Evolutionary conservation across 2,888 invertebrate species (phyloP).

Genomic region (Cephonodes hylas): DNA sequence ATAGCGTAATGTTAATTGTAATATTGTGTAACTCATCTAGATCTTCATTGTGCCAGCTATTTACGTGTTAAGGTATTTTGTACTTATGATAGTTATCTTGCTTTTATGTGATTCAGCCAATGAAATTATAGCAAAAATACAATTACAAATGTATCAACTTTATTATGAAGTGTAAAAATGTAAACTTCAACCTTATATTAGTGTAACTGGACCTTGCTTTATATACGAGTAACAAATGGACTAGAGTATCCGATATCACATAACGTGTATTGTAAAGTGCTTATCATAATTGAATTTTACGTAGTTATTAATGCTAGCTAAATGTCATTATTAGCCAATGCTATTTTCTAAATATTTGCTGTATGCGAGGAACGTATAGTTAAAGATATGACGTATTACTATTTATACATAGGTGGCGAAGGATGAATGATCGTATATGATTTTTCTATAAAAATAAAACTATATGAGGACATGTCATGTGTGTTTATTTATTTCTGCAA

Average conservation of each 20-base stretch:
- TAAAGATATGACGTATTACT: slow-evolving; percentile 41
- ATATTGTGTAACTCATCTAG: slow-evolving; percentile 71
- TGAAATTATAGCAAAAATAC: slow-evolving; percentile 76
- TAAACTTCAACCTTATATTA: slow-evolving; percentile 58
- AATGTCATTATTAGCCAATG: slow-evolving; percentile 78
- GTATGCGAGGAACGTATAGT: slow-evolving; percentile 64
- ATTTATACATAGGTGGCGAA: slow-evolving; percentile 74
- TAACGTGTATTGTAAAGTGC: slow-evolving; percentile 67
- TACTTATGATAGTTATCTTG: slow-evolving; percentile 76
- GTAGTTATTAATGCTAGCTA: slow-evolving; percentile 75
- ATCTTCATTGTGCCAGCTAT: slow-evolving; percentile 80
- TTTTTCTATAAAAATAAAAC: slow-evolving; percentile 80
- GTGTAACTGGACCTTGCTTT: slow-evolving; percentile 28
- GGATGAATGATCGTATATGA: slow-evolving; percentile 75
- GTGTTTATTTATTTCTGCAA: slow-evolving; percentile 9
- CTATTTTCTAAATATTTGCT: slow-evolving; percentile 78
- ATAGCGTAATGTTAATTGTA: slow-evolving; percentile 64
- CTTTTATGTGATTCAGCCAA: slow-evolving; percentile 50
- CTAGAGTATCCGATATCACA: slow-evolving; percentile 53
- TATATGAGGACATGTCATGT: slow-evolving; percentile 67
- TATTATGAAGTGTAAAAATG: slow-evolving; percentile 68
- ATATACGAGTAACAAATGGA: slow-evolving; percentile 35
- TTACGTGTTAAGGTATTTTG: slow-evolving; percentile 75
- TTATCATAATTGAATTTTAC: slow-evolving; percentile 63
- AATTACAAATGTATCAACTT: slow-evolving; percentile 35